phyloP scores from a whole-genome alignment of 2,888 invertebrate species.

The Lasioglossum lativentre region DNA sequence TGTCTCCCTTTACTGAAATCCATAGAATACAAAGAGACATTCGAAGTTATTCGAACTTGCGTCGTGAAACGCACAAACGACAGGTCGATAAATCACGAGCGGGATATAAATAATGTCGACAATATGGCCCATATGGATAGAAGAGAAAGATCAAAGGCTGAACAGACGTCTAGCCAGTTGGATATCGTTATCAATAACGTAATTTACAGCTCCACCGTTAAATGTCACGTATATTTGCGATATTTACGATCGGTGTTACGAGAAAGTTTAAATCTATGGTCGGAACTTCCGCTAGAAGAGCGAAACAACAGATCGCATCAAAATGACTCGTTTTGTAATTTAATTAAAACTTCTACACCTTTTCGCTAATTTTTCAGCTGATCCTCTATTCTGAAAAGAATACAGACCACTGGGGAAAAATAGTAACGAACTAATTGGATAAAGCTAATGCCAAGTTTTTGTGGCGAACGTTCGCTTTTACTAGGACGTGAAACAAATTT shows the following conservation, averaged over 20 bases:
- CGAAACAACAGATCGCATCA: background rate
- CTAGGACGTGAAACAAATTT: no score
- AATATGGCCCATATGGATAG: slow-evolving; percentile 67
- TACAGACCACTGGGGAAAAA: background rate
- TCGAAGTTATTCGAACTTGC: slow-evolving; percentile 90
- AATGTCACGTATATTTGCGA: slow-evolving; percentile 97
- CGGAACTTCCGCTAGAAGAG: background rate
- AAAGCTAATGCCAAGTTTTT: background rate
- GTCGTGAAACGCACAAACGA: slow-evolving; percentile 91
- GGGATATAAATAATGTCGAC: slow-evolving; percentile 76
- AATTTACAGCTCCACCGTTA: slow-evolving; percentile 97
- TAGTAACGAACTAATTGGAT: background rate
- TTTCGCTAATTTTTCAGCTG: background rate
- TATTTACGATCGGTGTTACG: slow-evolving; percentile 10
- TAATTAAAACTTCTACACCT: no score
- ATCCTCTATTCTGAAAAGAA: background rate
- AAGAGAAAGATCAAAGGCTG: slow-evolving; percentile 59
- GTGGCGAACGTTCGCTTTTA: background rate
- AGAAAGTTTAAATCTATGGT: background rate
- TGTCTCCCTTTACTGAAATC: background rate
- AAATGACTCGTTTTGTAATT: background rate
- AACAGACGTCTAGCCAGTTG: slow-evolving; percentile 89
- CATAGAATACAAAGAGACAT: slow-evolving; percentile 3
- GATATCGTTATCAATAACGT: slow-evolving; percentile 99
- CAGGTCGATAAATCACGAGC: slow-evolving; percentile 85